Percentiles rank a stretch among this genome's conserved stretches.
Evolutionary conservation across 2,113 vertebrate genomes (phyloP).

Genomic region (Bos indicus): DNA sequence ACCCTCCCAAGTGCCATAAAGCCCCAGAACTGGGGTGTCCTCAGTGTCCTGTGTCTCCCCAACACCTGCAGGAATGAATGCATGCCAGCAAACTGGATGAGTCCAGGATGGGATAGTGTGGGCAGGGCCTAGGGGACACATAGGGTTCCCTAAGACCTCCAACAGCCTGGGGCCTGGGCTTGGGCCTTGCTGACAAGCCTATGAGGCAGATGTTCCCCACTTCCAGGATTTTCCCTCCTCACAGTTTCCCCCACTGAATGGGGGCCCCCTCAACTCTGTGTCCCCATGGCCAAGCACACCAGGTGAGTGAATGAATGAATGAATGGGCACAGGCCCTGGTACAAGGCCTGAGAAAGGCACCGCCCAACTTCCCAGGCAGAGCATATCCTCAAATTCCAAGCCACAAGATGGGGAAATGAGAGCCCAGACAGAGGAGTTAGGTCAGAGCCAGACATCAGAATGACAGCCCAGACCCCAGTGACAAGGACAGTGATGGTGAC

Average conservation of each 20-base stretch:
- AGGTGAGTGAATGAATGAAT: neutral
- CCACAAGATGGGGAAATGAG: neutral
- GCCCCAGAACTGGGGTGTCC: neutral
- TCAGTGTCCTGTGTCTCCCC: neutral
- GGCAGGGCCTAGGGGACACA: neutral
- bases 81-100: neutral
- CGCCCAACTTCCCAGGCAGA: neutral
- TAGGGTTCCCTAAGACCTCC: neutral
- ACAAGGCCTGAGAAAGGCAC: neutral
- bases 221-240: neutral
- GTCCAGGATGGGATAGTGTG: neutral
- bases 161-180: neutral
- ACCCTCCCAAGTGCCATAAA: neutral
- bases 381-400: neutral
- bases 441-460: neutral
- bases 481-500: neutral
- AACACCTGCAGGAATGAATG: neutral
- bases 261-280: neutral
- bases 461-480: neutral
- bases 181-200: neutral
- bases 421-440: neutral
- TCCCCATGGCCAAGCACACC: neutral
- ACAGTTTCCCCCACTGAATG: neutral
- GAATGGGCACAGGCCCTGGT: neutral
- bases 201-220: neutral